Base-by-base conservation (phyloP, 2,797 vertebrate genomes). In the Oreonectes daqikongensis region DNA sequence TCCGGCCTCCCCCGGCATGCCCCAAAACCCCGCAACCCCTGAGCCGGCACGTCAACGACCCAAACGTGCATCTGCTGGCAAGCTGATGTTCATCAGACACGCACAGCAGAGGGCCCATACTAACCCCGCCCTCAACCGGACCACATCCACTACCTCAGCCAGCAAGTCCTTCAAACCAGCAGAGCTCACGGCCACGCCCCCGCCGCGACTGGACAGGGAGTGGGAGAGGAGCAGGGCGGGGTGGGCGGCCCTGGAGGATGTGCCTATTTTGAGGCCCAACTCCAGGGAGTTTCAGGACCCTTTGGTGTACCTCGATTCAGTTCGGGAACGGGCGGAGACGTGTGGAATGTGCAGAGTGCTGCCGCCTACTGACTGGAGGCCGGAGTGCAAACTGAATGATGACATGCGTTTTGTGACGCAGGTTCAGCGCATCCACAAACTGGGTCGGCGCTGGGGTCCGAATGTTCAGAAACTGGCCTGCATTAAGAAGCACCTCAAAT, bases 401-500 rank as follows among this genome's bases (percentile, higher is more conserved):
- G 97, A 99, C 91, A 99, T 99, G 97, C 96, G 97, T 76, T 99
- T 99, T 75, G 95, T 99, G 84, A 99, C 97, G 20, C 97, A 98
- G 92, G 95, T 97, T 87, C 97, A 99, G 93, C 95, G 95, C 90
- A 94, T 98, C 87, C 97, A 99, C 91, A 99, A 98, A 94, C 93
- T 99, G 91, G 95, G 97, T 82, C 95, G 95, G 75, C 97, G 97
- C 90, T 99, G 97, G 97, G 97, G 97, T 79, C 97, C 96, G 90
- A 99, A 98, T 50, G 96, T 98, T 88, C 97, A 98, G 94, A 95
- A 94, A 83, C 93, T 99, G 87, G 95, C 97, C 91, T 99, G 97
- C 90, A 99, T 99, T 90, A 98, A 96, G 92, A 99, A 98, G 92
- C 97, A 99, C 94, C 97, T 99, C 94, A 96, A 95, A 95, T 98